Evolutionary conservation across 2,888 invertebrate species (phyloP), one percentile per base, ranked within the genome.

Genomic region (Hypomecis punctinalis): DNA sequence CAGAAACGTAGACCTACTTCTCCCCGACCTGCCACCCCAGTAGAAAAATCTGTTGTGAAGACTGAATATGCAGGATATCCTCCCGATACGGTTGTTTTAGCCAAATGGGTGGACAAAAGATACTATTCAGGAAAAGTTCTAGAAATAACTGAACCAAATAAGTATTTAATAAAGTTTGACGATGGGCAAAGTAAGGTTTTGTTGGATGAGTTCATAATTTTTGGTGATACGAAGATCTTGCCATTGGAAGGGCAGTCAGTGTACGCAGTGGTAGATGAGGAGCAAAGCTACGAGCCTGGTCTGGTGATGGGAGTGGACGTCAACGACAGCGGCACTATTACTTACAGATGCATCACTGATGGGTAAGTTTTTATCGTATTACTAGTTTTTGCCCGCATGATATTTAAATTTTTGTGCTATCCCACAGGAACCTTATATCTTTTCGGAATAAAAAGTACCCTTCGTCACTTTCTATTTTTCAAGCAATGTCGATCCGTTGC

Each of bases 71-170:
- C 88, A 5, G 91, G 91, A 0, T 86, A 78, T 63, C 77, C 89
- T 0, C 89, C 90, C 0, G 93, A 92, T 5, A 93, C 93, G 0
- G 88, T 89, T 0, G 95, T 95, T 0, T 89, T 95, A 71, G 96
- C 95, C 0, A 95, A 94, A 80, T 96, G 96, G 95, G 94, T 94
- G 0, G 95, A 96, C 76, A 95, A 94, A 74, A 94, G 94, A 66
- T 95, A 95, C 72, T 96, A 96, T 73, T 95, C 95, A 0, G 96
- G 95, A 0, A 93, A 86, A 78, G 94, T 95, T 0, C 81, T 90
- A 8, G 94, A 94, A 70, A 94, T 94, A 53, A 92, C 94, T 0
- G 93, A 94, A 55, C 93, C 90, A 0, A 93, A 93, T 36, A 95
- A 95, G 75, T 95, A 94, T 81, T 85, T 94, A 70, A 94, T 96